Conservation (phyloP, 2,888 invertebrate genomes). For the Tubulanus polymorphus region DNA sequence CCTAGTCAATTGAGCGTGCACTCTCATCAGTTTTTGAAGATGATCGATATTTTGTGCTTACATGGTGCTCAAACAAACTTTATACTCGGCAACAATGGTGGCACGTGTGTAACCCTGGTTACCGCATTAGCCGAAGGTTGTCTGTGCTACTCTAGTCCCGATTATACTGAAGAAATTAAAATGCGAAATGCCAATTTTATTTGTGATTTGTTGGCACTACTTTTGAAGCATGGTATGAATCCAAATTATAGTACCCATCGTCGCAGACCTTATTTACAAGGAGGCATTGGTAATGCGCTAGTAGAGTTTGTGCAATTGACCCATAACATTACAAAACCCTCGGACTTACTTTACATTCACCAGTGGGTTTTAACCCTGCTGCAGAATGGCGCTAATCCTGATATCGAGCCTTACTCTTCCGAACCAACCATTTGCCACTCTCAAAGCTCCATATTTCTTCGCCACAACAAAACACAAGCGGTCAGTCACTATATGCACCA, state of each 20-base stretch:
- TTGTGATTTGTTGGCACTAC: slow-evolving; percentile 63
- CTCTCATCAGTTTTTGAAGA: slow-evolving; percentile 60
- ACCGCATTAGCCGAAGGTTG: slow-evolving; percentile 29
- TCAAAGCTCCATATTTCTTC: slow-evolving; percentile 58
- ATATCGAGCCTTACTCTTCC: slow-evolving; percentile 60
- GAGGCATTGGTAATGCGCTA: slow-evolving; percentile 59
- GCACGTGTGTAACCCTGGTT: slow-evolving; percentile 59
- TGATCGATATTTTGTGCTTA: slow-evolving; percentile 66
- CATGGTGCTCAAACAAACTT: slow-evolving; percentile 73
- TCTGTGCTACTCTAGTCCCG: slow-evolving; percentile 13
- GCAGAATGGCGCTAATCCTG: slow-evolving; percentile 72
- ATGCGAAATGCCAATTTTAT: slow-evolving; percentile 59
- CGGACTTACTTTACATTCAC: slow-evolving; percentile 68
- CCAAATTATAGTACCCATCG: slow-evolving; percentile 62
- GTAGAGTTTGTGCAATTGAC: slow-evolving; percentile 65
- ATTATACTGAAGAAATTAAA: slow-evolving; percentile 64
- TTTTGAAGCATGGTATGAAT: slow-evolving; percentile 67
- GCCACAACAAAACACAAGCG: slow-evolving; percentile 56
- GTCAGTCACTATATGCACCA: slow-evolving; percentile 65
- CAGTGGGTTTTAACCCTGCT: slow-evolving; percentile 67
- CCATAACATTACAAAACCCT: slow-evolving; percentile 64
- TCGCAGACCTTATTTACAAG: slow-evolving; percentile 28
- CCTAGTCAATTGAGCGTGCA: slow-evolving; percentile 63
- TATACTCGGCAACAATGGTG: slow-evolving; percentile 63
- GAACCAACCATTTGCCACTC: slow-evolving; percentile 58